phyloP scores from a whole-genome alignment of 2,888 invertebrate genomes.

The Thymelicus acteon region DNA sequence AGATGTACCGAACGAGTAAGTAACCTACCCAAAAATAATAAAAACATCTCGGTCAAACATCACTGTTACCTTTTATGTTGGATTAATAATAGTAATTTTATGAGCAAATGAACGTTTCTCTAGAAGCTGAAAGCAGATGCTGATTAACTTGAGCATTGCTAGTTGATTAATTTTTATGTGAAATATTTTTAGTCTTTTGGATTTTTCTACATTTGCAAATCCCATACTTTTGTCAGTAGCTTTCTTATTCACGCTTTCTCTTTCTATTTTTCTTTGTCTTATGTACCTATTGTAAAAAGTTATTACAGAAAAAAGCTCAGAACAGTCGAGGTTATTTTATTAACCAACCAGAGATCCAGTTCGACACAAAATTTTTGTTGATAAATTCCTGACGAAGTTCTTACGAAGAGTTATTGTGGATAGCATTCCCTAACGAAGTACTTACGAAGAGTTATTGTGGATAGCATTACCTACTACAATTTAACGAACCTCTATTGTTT shows the following conservation, averaged over 20 bases:
- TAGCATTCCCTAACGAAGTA: conserved; percentile 14
- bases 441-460: too few species aligned
- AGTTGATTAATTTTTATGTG: too few species aligned
- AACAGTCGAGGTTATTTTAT: not conserved
- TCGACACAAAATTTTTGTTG: not conserved
- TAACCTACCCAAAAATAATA: too few species aligned
- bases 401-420: conserved; percentile 21
- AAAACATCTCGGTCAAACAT: too few species aligned
- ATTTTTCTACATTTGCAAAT: too few species aligned
- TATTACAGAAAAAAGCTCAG: not conserved
- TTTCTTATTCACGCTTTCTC: too few species aligned
- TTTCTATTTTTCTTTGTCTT: too few species aligned
- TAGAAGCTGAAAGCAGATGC: not conserved
- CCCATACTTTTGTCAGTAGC: too few species aligned
- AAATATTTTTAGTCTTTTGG: too few species aligned
- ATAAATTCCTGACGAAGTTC: conserved; percentile 4
- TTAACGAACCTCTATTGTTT: conserved; percentile 30
- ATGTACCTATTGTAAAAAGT: too few species aligned
- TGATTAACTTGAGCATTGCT: not conserved
- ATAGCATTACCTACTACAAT: conserved; percentile 20
- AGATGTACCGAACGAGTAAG: not conserved
- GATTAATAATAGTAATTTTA: not conserved
- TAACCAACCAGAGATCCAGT: not conserved
- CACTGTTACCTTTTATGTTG: not conserved
- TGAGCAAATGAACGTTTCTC: not conserved